Base-by-base conservation (phyloP, 2,797 vertebrate species). In the Betta splendens region DNA sequence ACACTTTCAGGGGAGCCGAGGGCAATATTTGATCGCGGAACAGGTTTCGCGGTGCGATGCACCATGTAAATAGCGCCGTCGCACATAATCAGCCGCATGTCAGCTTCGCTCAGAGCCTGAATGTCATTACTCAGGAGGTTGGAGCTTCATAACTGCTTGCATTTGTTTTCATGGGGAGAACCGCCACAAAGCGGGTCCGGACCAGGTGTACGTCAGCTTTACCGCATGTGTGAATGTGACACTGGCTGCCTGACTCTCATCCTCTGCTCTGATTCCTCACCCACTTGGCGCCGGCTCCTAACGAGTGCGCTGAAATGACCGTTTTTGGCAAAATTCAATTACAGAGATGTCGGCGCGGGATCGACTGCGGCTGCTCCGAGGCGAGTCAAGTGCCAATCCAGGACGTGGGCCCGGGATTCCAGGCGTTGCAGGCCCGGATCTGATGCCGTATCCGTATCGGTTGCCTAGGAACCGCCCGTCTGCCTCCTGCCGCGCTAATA, bases 301-400 rank as follows among this genome's bases (percentile, higher is more conserved):
- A 13, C 10, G 11, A 26, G 13, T 28, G 20, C 17, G 1, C 0
- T 5, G 13, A 26, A 6, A 7, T 51, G 29, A n/a, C 18, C 1
- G 55, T 32, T 7, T 48, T 29, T 42, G 35, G 4, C 10, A 52
- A 37, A n/a, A 25, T 0, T 11, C 32, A 68, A 62, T 62, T 13
- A 48, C 3, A 29, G 16, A 21, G 69, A 62, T 45, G 37, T 16
- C 15, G 5, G 1, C 54, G 28, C 50, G 40, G 50, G n/a, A 16
- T 5, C n/a, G 25, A n/a, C 3, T n/a, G 3, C 31, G n/a, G 47
- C 12, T 56, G 38, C 39, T 49, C 33, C 13, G 20, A 47, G 40
- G n/a, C 59, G 48, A 62, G n/a, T n/a, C 48, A 63, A 56, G 31
- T 49, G 40, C 25, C 17, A 69, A 32, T 60, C 57, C 28, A 69